Base-by-base conservation (phyloP, 2,113 vertebrate species). In the Oreochromis tanganicae region DNA sequence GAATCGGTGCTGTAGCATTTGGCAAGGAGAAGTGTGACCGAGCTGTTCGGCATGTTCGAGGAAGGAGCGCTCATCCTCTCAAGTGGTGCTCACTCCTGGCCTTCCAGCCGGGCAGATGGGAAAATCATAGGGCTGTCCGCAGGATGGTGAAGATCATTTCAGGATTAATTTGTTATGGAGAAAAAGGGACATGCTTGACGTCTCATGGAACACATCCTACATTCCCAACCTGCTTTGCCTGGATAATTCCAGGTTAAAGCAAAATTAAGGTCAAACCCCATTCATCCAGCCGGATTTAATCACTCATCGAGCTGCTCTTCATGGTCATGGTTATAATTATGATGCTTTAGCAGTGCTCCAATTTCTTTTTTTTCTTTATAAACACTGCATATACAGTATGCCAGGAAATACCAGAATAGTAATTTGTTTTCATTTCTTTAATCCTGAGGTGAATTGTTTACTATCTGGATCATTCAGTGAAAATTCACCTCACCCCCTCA, bases 161-260 rank as follows among this genome's bases (percentile, higher is more conserved):
- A 91, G 43, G 86, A 93, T 89, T 88, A 55, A 87, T 94, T 90
- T 94, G 90, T 94, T 92, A 83, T 91, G 89, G 89, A 91, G 85
- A 88, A 81, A 87, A 73, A 13, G 19, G 54, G 56, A 88, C 19
- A 48, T 83, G 83, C 29, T 27, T 86, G 86, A 84, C 59, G 38
- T 84, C 84, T 84, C 11, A n/a, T 34, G 82, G 86, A 90, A 87
- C 84, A 81, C 16, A 27, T 84, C 59, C 83, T 13, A 63, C 84
- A 89, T 89, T 90, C 86, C 84, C 82, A 66, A 61, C 19, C 75
- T 82, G 84, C 81, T 71, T 59, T 55, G 63, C 46, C 48, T 48
- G 79, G n/a, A 89, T 21, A 19, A n/a, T n/a, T 85, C 71, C 89
- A 75, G 41, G 52, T n/a, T 36, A 78, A 52, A 61, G 41, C 19